A percentile compares a stretch with the other conserved stretches of the same genome.
phyloP scores from a whole-genome alignment of 2,888 invertebrate species.

The Drosophila birchii region DNA sequence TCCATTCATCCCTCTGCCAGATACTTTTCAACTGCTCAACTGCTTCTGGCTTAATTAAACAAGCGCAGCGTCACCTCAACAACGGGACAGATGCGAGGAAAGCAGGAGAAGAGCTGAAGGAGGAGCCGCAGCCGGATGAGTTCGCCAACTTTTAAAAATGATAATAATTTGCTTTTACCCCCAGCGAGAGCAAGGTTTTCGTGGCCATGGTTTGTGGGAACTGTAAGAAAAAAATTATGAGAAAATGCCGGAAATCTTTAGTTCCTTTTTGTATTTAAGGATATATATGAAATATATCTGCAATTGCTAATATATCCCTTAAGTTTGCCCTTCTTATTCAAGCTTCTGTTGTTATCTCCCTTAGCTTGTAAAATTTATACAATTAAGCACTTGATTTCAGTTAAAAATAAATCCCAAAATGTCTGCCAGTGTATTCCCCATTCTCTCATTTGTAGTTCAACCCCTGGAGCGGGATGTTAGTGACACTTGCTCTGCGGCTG shows the following conservation, averaged over 20 bases:
- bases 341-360: background rate
- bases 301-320: too few relatives aligned
- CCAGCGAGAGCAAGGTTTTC: conserved; percentile 25
- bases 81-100: conserved; percentile 49
- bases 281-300: too few relatives aligned
- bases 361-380: background rate
- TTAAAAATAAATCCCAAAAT: background rate
- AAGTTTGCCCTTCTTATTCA: background rate
- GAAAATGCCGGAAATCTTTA: background rate
- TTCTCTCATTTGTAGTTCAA: conserved; percentile 25
- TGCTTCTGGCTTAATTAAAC: conserved; percentile 72
- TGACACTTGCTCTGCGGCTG: conserved; percentile 67
- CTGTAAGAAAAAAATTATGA: background rate
- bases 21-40: conserved; percentile 35
- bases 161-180: conserved; percentile 70
- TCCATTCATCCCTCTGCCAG: conserved; percentile 10
- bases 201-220: conserved; percentile 16
- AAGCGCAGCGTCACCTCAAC: conserved; percentile 72
- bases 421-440: conserved; percentile 20
- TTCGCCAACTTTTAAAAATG: conserved; percentile 68
- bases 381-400: background rate
- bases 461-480: conserved; percentile 32
- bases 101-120: conserved; percentile 13
- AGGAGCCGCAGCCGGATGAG: conserved; percentile 38
- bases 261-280: too few relatives aligned